A percentile compares a stretch with the other conserved stretches of the same genome.
These are phyloP conservation scores for Pollimyrus isidori DNA, from an alignment of 2,113 vertebrate genomes.

Conservation along the genomic window DNA sequence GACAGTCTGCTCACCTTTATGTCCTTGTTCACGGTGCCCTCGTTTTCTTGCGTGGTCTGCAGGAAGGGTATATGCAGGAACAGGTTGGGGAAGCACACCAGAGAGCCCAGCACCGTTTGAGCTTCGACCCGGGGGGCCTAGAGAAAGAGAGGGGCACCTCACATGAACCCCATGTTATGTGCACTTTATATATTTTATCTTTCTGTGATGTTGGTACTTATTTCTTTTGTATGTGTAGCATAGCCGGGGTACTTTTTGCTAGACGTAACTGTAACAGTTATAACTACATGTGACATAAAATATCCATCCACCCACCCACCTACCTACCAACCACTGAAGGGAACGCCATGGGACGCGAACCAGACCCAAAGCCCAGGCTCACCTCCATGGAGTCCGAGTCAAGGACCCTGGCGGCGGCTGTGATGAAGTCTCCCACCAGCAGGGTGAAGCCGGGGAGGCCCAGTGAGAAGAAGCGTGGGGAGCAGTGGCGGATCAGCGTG, in stretches of 20 bases:
- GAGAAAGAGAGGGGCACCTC: background rate
- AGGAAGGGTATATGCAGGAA: conserved; percentile 75
- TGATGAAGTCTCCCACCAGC: conserved; percentile 86
- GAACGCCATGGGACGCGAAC: background rate
- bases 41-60: conserved; percentile 56
- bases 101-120: conserved; percentile 85
- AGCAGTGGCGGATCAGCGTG: conserved; percentile 81
- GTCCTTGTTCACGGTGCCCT: conserved; percentile 59
- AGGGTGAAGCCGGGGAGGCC: conserved; percentile 89
- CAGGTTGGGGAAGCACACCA: conserved; percentile 90
- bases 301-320: too few relatives aligned
- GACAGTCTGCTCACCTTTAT: conserved; percentile 71
- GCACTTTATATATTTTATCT: too few relatives aligned
- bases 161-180: background rate
- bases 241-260: too few relatives aligned
- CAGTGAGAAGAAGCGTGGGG: conserved; percentile 88
- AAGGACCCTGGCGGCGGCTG: conserved; percentile 73
- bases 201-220: too few relatives aligned
- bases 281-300: too few relatives aligned
- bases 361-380: conserved; percentile 37
- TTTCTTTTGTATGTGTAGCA: too few relatives aligned
- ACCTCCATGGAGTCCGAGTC: conserved; percentile 70
- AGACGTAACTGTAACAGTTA: too few relatives aligned
- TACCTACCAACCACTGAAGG: background rate
- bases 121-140: conserved; percentile 87